Percentiles rank a stretch among this genome's conserved stretches.
phyloP scores from a whole-genome alignment of 2,113 vertebrate species.

The Rhinopomastus cyanomelas region DNA sequence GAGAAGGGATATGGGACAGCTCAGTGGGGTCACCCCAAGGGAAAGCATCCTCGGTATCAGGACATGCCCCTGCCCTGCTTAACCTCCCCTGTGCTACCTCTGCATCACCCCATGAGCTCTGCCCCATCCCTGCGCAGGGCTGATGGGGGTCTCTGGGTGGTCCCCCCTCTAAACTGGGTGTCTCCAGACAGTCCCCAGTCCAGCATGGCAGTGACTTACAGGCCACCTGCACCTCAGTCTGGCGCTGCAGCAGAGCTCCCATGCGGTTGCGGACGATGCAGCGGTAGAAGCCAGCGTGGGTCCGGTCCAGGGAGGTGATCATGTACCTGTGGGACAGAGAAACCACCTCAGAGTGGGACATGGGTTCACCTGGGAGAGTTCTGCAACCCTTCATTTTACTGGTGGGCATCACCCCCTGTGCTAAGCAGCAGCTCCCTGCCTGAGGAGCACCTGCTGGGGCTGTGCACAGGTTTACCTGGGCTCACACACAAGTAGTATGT shows the following conservation, averaged over 20 bases:
- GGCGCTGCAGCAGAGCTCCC: conserved; percentile 92
- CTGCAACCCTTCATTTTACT: rapidly evolving
- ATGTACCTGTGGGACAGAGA: conserved; percentile 82
- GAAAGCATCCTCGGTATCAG: neutral
- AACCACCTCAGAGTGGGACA: neutral
- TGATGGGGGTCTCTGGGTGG: neutral
- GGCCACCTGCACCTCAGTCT: conserved; percentile 95
- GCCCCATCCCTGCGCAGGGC: neutral
- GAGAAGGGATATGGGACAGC: neutral
- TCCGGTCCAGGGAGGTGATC: conserved; percentile 92
- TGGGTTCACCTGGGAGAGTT: neutral
- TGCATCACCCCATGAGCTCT: neutral
- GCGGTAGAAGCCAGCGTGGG: conserved; percentile 94
- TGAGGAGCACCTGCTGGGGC: too few species aligned
- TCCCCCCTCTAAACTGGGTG: neutral
- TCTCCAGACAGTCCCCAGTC: rapidly evolving
- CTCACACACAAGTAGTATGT: too few species aligned
- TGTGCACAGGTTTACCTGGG: too few species aligned
- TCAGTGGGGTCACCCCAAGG: rapidly evolving
- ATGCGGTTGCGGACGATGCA: conserved; percentile 95
- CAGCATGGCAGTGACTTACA: conserved; percentile 82
- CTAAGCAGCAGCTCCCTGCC: neutral
- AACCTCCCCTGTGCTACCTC: rapidly evolving
- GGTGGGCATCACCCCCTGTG: neutral
- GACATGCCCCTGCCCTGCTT: neutral